Conservation (phyloP, 2,888 invertebrate genomes). For the Cosmia trapezina region DNA sequence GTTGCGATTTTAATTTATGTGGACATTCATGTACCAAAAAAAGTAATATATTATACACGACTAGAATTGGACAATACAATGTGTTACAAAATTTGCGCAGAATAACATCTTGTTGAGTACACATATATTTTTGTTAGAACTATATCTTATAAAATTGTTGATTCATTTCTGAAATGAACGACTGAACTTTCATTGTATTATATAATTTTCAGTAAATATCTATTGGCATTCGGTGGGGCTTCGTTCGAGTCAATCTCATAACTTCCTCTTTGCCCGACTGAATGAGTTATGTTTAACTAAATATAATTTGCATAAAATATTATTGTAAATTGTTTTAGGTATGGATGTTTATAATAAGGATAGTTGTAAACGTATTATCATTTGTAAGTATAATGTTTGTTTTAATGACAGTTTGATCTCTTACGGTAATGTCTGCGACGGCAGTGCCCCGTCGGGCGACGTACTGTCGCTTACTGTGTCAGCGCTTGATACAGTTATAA, state of each 20-base stretch:
- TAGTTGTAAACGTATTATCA: slow-evolving; percentile 87
- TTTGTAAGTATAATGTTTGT: slow-evolving; percentile 86
- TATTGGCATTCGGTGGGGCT: slow-evolving; percentile 63
- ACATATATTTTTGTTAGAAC: slow-evolving; percentile 87
- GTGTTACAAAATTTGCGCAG: slow-evolving; percentile 69
- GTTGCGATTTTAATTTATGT: slow-evolving; percentile 79
- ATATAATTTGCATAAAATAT: slow-evolving; percentile 78
- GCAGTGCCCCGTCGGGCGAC: slow-evolving; percentile 69
- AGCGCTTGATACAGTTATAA: slow-evolving; percentile 43
- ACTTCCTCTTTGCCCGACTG: slow-evolving; percentile 67
- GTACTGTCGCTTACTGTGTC: slow-evolving; percentile 55
- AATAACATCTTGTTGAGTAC: slow-evolving; percentile 74
- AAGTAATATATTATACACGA: slow-evolving; percentile 73
- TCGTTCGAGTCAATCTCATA: slow-evolving; percentile 66
- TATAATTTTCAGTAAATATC: slow-evolving; percentile 71
- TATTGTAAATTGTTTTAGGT: slow-evolving; percentile 88
- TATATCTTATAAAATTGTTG: slow-evolving; percentile 85
- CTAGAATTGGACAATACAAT: slow-evolving; percentile 76
- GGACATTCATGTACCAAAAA: slow-evolving; percentile 86
- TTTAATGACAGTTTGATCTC: slow-evolving; percentile 90
- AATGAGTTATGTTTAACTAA: slow-evolving; percentile 72
- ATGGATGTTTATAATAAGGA: slow-evolving; percentile 86
- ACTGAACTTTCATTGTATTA: slow-evolving; percentile 82
- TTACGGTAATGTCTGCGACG: slow-evolving; percentile 83
- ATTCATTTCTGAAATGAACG: slow-evolving; percentile 83